Conservation (phyloP, 2,113 vertebrate species). For the Thunnus thynnus region DNA sequence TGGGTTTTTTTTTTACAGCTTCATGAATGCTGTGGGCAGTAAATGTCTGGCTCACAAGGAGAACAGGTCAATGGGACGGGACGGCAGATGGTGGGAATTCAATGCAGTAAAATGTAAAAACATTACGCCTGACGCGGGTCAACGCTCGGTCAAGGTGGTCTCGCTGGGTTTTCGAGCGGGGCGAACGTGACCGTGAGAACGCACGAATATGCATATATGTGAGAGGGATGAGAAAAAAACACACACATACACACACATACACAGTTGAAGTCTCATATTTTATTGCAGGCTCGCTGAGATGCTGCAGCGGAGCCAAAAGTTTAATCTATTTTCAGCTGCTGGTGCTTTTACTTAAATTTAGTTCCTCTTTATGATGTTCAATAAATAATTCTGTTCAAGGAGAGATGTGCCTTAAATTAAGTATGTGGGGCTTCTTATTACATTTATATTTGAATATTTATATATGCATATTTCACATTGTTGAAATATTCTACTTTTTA, state of each 20-base stretch:
- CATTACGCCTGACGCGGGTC: slow-evolving; percentile 5
- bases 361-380: neutral
- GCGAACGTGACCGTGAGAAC: too few species aligned
- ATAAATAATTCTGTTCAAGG: neutral
- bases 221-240: too few species aligned
- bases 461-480: neutral
- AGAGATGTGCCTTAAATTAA: neutral
- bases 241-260: neutral
- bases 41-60: neutral
- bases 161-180: neutral
- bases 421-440: neutral
- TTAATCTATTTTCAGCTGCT: neutral
- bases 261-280: neutral
- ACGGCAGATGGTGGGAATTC: neutral
- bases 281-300: neutral
- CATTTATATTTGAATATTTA: neutral
- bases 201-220: too few species aligned
- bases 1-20: slow-evolving; percentile 11
- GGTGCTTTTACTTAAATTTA: neutral
- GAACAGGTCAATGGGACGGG: slow-evolving; percentile 4
- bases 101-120: slow-evolving; percentile 20
- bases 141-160: slow-evolving; percentile 28
- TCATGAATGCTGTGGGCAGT: slow-evolving; percentile 15
- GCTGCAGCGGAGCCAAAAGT: slow-evolving; percentile 1
- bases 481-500: neutral